Evolutionary conservation across 2,888 invertebrate species (phyloP).

Genomic region (Vandiemenella viatica): DNA sequence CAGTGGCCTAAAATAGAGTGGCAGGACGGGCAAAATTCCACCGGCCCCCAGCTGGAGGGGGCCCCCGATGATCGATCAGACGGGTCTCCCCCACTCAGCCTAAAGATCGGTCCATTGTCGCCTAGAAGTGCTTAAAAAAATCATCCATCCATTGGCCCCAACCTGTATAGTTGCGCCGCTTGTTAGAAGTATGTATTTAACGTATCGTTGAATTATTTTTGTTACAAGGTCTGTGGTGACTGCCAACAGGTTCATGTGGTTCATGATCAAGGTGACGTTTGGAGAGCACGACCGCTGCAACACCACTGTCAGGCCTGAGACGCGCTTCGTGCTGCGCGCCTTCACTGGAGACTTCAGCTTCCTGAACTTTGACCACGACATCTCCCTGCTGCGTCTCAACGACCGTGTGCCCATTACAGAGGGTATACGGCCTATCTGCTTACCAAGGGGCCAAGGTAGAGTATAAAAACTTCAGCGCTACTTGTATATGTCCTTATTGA

Average conservation of each 20-base stretch:
- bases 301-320: conserved; percentile 53
- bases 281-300: conserved; percentile 77
- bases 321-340: conserved; percentile 61
- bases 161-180: too few relatives aligned
- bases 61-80: too few relatives aligned
- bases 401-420: conserved; percentile 65
- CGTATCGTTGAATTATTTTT: too few relatives aligned
- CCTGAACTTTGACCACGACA: conserved; percentile 76
- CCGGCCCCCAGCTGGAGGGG: too few relatives aligned
- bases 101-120: too few relatives aligned
- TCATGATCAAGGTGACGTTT: conserved; percentile 78
- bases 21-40: too few relatives aligned
- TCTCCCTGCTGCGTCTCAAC: conserved; percentile 65
- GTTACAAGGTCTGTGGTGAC: too few relatives aligned
- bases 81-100: too few relatives aligned
- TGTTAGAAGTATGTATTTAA: too few relatives aligned
- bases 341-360: conserved; percentile 69
- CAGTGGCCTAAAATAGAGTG: too few relatives aligned
- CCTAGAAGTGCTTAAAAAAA: too few relatives aligned
- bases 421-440: conserved; percentile 66
- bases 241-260: conserved; percentile 84
- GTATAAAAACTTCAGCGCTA: not conserved
- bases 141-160: too few relatives aligned
- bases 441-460: conserved; percentile 41
- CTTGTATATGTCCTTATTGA: not conserved